Base-by-base conservation (phyloP, 2,888 invertebrate genomes). In the Scrobipalpa costella region DNA sequence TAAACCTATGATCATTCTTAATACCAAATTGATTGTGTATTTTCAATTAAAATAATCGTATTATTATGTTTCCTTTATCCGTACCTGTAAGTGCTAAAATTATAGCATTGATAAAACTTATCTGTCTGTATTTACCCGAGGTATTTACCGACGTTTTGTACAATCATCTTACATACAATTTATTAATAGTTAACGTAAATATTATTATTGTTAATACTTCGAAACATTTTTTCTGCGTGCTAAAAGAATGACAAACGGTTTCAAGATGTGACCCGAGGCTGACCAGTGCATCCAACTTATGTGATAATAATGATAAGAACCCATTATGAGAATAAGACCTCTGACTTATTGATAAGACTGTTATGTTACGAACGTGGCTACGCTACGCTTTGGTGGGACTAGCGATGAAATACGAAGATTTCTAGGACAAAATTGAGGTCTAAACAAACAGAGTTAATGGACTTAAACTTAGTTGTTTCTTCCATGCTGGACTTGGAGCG, bases 221-320 rank as follows among this genome's bases (percentile, higher is more conserved):
- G 9, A 5, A 1, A 5, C 5, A n/a, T 15, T 44, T 44, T 44
- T 44, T 44, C 15, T 5, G 44, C 44, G 44, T 44, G 44, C 44
- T 44, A 44, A 44, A 7, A 9, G 36, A 1, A 44, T 44, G 44
- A 44, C 44, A 44, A 44, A 44, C 44, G 44, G 44, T 44, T n/a
- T 44, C 27, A 15, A 44, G 15, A 44, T 44, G 15, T 57, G 33
- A 38, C 36, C 57, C 13, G 7, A 36, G 11, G 17, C 8, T 15
- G 59, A 40, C 34, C 34, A 27, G 50, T 52, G 50, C 50, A 52
- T 52, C 50, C 21, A 52, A 52, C 55, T 61, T 60, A 36, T 21
- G n/a, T 19, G 49, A 34, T 17, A 44, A 6, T 52, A 13, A 27
- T 17, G 21, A 52, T 49, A 49, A 21, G 21, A 3, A 0, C 17